Conservation (phyloP, 2,888 invertebrate genomes). For the Oeneis ivallda region DNA sequence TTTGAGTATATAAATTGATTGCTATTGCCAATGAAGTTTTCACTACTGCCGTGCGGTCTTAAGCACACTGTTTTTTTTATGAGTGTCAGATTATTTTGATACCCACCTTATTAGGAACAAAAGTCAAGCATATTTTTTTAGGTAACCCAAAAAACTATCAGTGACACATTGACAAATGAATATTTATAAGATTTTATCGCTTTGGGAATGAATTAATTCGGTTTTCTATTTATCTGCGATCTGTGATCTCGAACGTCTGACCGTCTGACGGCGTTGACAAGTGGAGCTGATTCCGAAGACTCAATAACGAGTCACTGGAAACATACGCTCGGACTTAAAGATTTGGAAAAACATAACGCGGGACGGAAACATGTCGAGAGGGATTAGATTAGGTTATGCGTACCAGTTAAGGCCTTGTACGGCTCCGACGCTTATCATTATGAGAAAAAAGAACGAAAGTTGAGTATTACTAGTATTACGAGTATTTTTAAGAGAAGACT, state of each 20-base stretch:
- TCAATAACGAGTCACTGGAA: slow-evolving; percentile 2
- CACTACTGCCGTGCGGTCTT: no score
- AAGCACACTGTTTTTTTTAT: no score
- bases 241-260: background rate
- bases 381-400: no score
- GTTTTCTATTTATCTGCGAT: background rate
- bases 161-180: slow-evolving; percentile 9
- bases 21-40: no score
- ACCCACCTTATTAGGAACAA: no score
- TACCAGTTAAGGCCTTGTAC: no score
- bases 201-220: background rate
- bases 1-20: no score
- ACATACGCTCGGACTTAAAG: background rate
- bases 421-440: no score
- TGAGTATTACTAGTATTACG: no score
- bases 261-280: slow-evolving; percentile 1
- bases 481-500: no score
- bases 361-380: background rate
- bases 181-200: slow-evolving; percentile 11
- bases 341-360: background rate
- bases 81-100: no score
- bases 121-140: background rate
- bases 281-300: slow-evolving; percentile 2
- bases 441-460: no score
- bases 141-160: slow-evolving; percentile 5